Percentiles rank a stretch among this genome's conserved stretches.
These are phyloP conservation scores for Stegana nigrithorax DNA, from an alignment of 2,888 invertebrate genomes.

Conservation along the genomic window DNA sequence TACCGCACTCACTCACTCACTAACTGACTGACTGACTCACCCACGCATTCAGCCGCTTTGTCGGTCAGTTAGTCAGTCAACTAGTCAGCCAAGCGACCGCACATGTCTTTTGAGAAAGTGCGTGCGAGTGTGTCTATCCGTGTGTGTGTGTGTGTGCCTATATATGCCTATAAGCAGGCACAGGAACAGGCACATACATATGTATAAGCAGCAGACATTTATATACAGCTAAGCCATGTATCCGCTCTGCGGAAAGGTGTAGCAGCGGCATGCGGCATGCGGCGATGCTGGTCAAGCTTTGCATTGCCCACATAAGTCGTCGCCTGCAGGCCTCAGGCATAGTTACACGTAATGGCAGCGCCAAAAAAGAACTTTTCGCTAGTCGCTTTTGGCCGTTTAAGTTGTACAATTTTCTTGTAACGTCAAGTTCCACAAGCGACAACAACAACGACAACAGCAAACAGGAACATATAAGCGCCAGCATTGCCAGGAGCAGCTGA, in stretches of 20 bases:
- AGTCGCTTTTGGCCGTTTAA: too few relatives aligned
- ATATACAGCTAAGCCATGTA: conserved; percentile 41
- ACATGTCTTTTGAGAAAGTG: too few relatives aligned
- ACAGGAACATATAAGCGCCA: neutral
- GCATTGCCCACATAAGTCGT: conserved; percentile 56
- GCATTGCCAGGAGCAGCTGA: too few relatives aligned
- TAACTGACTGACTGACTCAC: too few relatives aligned
- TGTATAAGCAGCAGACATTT: conserved; percentile 57
- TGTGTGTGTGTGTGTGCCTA: too few relatives aligned
- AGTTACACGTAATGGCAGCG: neutral
- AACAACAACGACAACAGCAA: neutral
- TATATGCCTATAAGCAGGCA: too few relatives aligned
- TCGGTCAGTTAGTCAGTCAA: conserved; percentile 18
- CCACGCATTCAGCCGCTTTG: too few relatives aligned
- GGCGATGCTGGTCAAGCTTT: conserved; percentile 50
- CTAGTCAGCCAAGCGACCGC: conserved; percentile 37
- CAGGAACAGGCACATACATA: conserved; percentile 59
- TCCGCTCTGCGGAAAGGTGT: too few relatives aligned
- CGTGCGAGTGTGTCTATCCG: too few relatives aligned
- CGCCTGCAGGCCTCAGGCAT: conserved; percentile 31
- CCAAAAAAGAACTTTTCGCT: neutral
- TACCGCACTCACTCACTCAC: too few relatives aligned
- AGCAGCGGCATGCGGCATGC: too few relatives aligned
- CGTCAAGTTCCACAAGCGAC: neutral
- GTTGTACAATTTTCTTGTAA: neutral